Evolutionary conservation across 1,140 invertebrate species (phyloP), one percentile per base, ranked within the genome.

Genomic region (Antheraea mylitta): DNA sequence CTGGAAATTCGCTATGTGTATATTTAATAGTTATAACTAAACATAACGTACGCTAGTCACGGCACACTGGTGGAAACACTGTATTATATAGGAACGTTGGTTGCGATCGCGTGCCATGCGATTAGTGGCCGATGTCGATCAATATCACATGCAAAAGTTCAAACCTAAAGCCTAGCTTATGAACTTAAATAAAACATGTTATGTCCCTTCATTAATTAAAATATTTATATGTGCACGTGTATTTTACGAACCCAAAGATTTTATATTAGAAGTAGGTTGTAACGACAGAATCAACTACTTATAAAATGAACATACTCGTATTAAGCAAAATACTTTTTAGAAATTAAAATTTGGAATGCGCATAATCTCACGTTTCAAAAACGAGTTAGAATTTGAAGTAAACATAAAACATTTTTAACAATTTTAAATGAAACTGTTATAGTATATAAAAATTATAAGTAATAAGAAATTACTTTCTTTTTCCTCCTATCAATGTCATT

Each of bases 111-210:
- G 89, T 91, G 88, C 79, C 82, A 48, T 45, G 16, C 45, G 11
- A 42, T 18, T 66, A 36, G 80, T 77, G 76, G 72, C 78, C 80
- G 78, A 67, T 78, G 74, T 70, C 80, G 89, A 90, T 91, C 89
- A 86, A 91, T 90, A 90, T 81, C 73, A 76, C 77, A 85, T 81
- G 82, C 86, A 82, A 86, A 53, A 85, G 76, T 85, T 89, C 85
- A 79, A 85, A 83, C 81, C 80, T 53, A 16, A 53, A 53, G 5
- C 45, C 45, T 16, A 53, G 16, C 10, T 53, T 16, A 6, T 16
- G 11, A 53, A 53, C 16, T 53, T 16, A 53, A 53, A 16, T 53
- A 53, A 13, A 53, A 53, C 45, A n/a, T n/a, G 13, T 53, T 16
- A 53, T 53, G 45, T 53, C 5, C 45, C 16, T 16, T n/a, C 5